These are phyloP conservation scores for Ceramica pisi DNA, from an alignment of 2,888 invertebrate species.

Conservation along the genomic window DNA sequence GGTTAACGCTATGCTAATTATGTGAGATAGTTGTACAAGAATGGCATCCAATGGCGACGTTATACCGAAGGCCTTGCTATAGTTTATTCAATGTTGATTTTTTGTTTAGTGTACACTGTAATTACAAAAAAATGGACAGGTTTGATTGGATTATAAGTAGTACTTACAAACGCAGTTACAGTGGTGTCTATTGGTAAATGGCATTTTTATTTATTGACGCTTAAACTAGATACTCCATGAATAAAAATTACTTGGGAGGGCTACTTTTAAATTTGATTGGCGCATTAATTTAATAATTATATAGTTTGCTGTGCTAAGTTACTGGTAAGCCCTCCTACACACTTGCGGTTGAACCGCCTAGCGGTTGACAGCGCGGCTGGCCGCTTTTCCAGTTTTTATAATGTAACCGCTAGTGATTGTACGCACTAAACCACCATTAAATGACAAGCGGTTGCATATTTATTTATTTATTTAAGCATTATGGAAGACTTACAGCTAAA, in stretches of 20 bases:
- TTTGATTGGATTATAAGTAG: constrained; percentile 37
- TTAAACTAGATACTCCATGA: not conserved
- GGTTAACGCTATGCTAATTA: constrained; percentile 73
- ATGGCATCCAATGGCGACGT: constrained; percentile 64
- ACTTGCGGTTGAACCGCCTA: too few species aligned
- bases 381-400: too few species aligned
- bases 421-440: too few species aligned
- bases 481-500: too few species aligned
- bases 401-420: too few species aligned
- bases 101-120: constrained; percentile 48
- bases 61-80: constrained; percentile 66
- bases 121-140: constrained; percentile 49
- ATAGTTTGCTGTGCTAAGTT: not conserved
- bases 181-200: constrained; percentile 8
- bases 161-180: constrained; percentile 15
- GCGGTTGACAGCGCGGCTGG: too few species aligned
- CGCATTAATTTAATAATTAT: not conserved
- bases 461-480: too few species aligned
- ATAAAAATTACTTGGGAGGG: not conserved
- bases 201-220: not conserved
- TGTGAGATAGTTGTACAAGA: constrained; percentile 72
- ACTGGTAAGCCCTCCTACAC: too few species aligned
- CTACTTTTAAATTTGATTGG: not conserved
- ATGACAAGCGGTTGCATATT: too few species aligned
- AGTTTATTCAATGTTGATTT: constrained; percentile 62